Conservation (phyloP, 30 jellyfish, hydroid and myxozoan genomes). For the Calvadosia cruxmelitensis region DNA sequence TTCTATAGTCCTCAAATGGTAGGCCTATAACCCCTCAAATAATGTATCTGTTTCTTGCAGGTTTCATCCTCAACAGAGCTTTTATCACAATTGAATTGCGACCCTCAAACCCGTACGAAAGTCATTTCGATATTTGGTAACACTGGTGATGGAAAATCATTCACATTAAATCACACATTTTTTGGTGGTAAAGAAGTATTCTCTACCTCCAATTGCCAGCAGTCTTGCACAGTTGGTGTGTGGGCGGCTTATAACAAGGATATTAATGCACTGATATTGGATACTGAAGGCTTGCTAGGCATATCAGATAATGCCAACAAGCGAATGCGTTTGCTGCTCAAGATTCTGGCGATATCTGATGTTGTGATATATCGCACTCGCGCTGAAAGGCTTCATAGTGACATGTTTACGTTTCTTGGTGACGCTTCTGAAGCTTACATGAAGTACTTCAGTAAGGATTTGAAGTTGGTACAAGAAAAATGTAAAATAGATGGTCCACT, state of each 20-base stretch:
- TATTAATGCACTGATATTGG: constrained; percentile 69
- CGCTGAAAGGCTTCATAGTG: constrained; percentile 97
- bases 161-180: constrained; percentile 87
- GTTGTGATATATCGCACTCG: constrained; percentile 91
- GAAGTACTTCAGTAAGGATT: constrained; percentile 80
- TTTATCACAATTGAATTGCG: too few species aligned
- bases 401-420: constrained; percentile 88
- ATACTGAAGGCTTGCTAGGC: constrained; percentile 95
- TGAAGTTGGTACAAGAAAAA: constrained; percentile 69
- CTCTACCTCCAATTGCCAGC: constrained; percentile 78
- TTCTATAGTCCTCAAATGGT: too few species aligned
- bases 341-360: constrained; percentile 89
- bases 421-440: constrained; percentile 98
- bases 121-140: constrained; percentile 95
- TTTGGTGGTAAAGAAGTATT: constrained; percentile 79
- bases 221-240: constrained; percentile 98
- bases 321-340: constrained; percentile 90
- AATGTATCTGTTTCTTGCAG: too few species aligned
- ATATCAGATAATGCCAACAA: constrained; percentile 86
- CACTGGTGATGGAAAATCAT: constrained; percentile 99
- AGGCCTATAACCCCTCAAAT: too few species aligned
- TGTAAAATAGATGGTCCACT: constrained; percentile 67
- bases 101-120: constrained; percentile 53
- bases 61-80: too few species aligned
- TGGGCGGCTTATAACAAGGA: constrained; percentile 81